Conservation (phyloP, 1,140 invertebrate species). For the Drosophila kurseongensis region DNA sequence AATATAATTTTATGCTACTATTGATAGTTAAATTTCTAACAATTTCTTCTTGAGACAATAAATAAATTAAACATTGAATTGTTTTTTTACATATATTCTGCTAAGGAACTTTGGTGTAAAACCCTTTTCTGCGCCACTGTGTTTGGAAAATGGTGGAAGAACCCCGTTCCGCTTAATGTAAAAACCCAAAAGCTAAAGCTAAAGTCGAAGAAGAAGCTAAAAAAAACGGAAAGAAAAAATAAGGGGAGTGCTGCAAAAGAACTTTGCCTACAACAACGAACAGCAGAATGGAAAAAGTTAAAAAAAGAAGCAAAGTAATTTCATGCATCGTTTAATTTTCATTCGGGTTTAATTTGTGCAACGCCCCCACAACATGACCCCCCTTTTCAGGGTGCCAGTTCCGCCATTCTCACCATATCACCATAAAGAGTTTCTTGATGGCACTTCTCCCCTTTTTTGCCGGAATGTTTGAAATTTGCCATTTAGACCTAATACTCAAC, state of each 20-base stretch:
- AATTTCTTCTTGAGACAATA: no score
- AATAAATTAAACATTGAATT: no score
- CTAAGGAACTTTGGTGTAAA: no score
- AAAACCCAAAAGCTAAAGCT: slow-evolving; percentile 48
- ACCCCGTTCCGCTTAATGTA: slow-evolving; percentile 25
- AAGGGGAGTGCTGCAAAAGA: slow-evolving; percentile 20
- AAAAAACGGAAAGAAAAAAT: neutral
- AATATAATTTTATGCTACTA: no score
- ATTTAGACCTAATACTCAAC: slow-evolving; percentile 80
- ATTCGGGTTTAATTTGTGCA: slow-evolving; percentile 84
- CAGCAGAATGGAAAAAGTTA: slow-evolving; percentile 16
- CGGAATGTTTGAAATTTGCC: slow-evolving; percentile 71
- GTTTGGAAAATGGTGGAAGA: slow-evolving; percentile 11
- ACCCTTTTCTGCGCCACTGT: slow-evolving; percentile 1
- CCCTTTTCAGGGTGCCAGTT: neutral
- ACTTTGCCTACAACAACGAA: slow-evolving; percentile 45
- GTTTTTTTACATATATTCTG: no score
- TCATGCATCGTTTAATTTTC: slow-evolving; percentile 84
- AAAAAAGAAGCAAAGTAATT: slow-evolving; percentile 79
- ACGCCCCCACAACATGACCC: slow-evolving; percentile 34
- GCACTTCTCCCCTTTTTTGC: slow-evolving; percentile 36
- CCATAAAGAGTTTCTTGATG: slow-evolving; percentile 57
- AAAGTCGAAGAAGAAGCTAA: slow-evolving; percentile 47
- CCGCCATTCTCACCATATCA: slow-evolving; percentile 63
- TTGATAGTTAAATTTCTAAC: no score